Base-by-base conservation (phyloP, 2,113 vertebrate genomes). In the Pteropus alecto region DNA sequence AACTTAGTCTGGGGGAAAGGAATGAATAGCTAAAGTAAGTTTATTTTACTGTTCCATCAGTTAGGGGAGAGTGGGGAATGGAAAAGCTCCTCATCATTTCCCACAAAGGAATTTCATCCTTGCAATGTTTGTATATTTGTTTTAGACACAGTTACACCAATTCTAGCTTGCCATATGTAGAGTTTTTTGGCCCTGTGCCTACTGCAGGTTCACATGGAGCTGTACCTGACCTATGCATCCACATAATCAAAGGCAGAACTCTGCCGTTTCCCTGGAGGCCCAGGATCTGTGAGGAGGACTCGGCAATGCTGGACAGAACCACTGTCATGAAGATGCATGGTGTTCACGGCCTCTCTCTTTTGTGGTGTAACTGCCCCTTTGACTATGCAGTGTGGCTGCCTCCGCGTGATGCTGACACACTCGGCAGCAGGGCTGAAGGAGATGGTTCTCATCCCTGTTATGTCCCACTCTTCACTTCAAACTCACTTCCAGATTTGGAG, bases 401-500 rank as follows among this genome's bases (percentile, higher is more conserved):
- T 82, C 48, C 70, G 68, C 2, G 1, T 28, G 74, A 70, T 2
- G 30, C 9, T 35, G 7, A 61, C 6, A n/a, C 35, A 5, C n/a
- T 24, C 6, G 33, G 74, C 26, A 12, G 33, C 33, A 30, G 19
- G 48, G 21, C 61, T 68, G 61, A 43, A 9, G 38, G 35, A 54
- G 68, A 74, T 28, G 5, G 26, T 68, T 46, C 26, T 56, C 26
- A 33, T 79, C 43, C 19, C 38, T 88, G 41, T 74, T 63, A 19
- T 38, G 41, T 43, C 12, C 41, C 70, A 81, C 15, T 74, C 5
- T 7, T 61, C 33, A 82, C 61, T 87, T 70, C 16, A 87, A 22
- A 65, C 56, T 92, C 70, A 86, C 26, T 95, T 95, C 30, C 28
- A 95, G 63, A 73, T 96, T 92, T 67, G 74, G 65, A 41, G 38